Evolutionary conservation across 2,888 invertebrate genomes (phyloP).

Genomic region (Platerodrilus igneus): DNA sequence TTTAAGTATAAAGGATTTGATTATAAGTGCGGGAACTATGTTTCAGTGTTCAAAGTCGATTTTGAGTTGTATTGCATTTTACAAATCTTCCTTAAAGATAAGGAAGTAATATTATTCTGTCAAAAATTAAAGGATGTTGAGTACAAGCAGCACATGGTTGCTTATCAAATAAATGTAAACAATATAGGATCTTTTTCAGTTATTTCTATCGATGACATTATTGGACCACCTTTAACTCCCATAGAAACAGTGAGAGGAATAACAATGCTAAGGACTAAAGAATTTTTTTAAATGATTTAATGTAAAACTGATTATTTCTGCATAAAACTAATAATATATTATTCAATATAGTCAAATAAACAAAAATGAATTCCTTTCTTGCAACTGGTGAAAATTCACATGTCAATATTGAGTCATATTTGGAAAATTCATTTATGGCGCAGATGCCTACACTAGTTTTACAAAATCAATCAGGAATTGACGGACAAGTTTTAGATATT

Average conservation of each 20-base stretch:
- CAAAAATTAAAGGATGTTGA: conserved; percentile 11
- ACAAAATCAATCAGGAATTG: no score
- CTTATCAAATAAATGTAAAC: conserved; percentile 8
- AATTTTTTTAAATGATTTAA: no score
- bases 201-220: conserved; percentile 10
- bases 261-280: conserved; percentile 18
- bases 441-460: no score
- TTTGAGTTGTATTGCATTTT: conserved; percentile 16
- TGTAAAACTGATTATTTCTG: no score
- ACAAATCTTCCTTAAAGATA: conserved; percentile 15
- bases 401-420: no score
- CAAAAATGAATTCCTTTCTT: no score
- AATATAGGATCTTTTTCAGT: conserved; percentile 11
- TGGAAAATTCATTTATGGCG: no score
- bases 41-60: conserved; percentile 15
- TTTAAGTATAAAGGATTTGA: conserved; percentile 9
- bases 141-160: conserved; percentile 6
- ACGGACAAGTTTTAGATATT: no score
- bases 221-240: conserved; percentile 19
- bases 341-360: no score
- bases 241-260: conserved; percentile 21
- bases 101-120: conserved; percentile 9
- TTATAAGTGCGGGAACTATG: conserved; percentile 15
- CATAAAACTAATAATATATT: no score
- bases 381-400: no score